phyloP scores from a whole-genome alignment of 2,113 vertebrate species.

The Picathartes gymnocephalus region DNA sequence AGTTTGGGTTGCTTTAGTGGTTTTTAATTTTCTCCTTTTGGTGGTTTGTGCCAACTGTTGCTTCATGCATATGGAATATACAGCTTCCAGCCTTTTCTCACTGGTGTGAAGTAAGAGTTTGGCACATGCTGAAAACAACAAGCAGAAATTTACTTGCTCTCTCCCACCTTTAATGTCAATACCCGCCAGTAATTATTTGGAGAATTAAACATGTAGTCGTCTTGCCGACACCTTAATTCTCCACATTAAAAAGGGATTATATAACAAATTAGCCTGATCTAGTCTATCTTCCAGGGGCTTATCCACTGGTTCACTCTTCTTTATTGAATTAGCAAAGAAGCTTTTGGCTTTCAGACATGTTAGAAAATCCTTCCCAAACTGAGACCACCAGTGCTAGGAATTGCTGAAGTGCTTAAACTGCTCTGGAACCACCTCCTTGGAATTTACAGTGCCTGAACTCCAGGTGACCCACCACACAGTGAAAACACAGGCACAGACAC shows the following conservation, averaged over 20 bases:
- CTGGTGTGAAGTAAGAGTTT: slow-evolving; percentile 24
- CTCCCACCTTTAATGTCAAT: slow-evolving; percentile 1
- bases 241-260: slow-evolving; percentile 14
- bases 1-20: not conserved
- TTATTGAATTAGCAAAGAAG: slow-evolving; percentile 37
- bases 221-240: slow-evolving; percentile 4
- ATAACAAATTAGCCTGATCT: slow-evolving; percentile 15
- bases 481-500: slow-evolving; percentile 71
- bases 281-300: not conserved
- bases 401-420: slow-evolving; percentile 9
- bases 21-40: not conserved
- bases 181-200: not conserved
- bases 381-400: slow-evolving; percentile 16
- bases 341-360: slow-evolving; percentile 14
- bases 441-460: slow-evolving; percentile 79
- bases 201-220: not conserved
- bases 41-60: slow-evolving; percentile 11
- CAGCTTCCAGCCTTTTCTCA: slow-evolving; percentile 6
- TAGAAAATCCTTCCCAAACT: not conserved
- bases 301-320: not conserved
- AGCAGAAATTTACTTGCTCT: not conserved
- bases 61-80: slow-evolving; percentile 15
- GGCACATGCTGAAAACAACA: slow-evolving; percentile 25
- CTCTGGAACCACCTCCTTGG: slow-evolving; percentile 54
- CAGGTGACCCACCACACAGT: slow-evolving; percentile 74